Evolutionary conservation across 2,888 invertebrate genomes (phyloP), one percentile per base, ranked within the genome.

Genomic region (Hydrotaea diabolus): DNA sequence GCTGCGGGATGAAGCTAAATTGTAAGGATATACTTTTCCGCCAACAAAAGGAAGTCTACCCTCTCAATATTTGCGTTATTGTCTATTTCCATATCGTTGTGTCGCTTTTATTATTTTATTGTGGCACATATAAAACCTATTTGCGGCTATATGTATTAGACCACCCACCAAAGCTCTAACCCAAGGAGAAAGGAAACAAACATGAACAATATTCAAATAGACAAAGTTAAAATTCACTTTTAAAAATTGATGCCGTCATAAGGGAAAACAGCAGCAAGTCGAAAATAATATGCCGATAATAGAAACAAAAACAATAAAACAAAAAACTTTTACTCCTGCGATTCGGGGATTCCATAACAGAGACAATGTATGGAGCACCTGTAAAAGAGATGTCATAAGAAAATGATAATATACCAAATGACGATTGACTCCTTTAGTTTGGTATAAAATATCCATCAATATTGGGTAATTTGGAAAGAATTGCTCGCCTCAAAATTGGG

Each of bases 81-180:
- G 11, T 59, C 15, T 26, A 59, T 26, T 26, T 59, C 23, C 59
- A 59, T 59, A 26, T 26, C 26, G 26, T 59, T 59, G 2, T 26
- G 13, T 23, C 1, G 5, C 23, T 59, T 59, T 55, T 59, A 15
- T 59, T 59, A 66, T 66, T 69, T 69, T 69, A 46, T 69, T 46
- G 46, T 46, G 43, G 23, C 17, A 43, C 69, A 69, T 69, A 69
- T 4, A 43, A 46, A 69, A 46, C 46, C 69, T 43, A 69, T 69
- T 69, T 69, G 69, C 23, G 62, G 31, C 31, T 62, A 43, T 39
- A n/a, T n/a, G n/a, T n/a, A 43, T 17, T 19, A 66, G 43, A 66
- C 39, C 19, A 43, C 11, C 13, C 19, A 43, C 4, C 66, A 66
- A 66, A 39, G 31, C 31, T n/a, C 31, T n/a, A 62, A 62, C 62